Evolutionary conservation across 92 coral and sea anemone species (phyloP).

Genomic region (Phenganax subtilis): DNA sequence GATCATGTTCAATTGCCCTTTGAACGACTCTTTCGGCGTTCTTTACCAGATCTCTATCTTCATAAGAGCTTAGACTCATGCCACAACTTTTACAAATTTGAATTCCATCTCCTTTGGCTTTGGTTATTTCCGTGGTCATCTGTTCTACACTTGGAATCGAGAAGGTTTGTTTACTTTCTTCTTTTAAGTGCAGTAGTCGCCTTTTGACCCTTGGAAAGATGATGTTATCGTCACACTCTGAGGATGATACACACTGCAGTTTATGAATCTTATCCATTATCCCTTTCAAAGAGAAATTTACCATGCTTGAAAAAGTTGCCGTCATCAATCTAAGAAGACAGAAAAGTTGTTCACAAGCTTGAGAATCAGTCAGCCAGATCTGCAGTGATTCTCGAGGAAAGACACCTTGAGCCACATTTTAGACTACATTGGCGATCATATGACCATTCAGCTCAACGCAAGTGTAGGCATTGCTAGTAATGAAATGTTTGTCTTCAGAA

Average conservation of each 20-base stretch:
- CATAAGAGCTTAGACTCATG: slow-evolving; percentile 21
- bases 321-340: background rate
- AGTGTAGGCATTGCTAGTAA: slow-evolving; percentile 1
- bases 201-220: slow-evolving; percentile 15
- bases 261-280: background rate
- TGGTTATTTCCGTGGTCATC: slow-evolving; percentile 15
- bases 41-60: slow-evolving; percentile 31
- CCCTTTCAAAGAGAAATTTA: background rate
- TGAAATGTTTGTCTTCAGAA: background rate
- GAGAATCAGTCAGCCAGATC: slow-evolving; percentile 13
- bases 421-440: background rate
- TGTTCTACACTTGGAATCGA: slow-evolving; percentile 5
- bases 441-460: slow-evolving; percentile 10
- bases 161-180: slow-evolving; percentile 16
- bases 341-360: slow-evolving; percentile 17
- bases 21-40: slow-evolving; percentile 21
- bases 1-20: slow-evolving; percentile 21
- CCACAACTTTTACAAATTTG: slow-evolving; percentile 24
- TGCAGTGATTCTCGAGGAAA: background rate
- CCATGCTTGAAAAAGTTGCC: background rate
- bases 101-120: slow-evolving; percentile 13
- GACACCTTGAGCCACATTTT: background rate
- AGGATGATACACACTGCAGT: background rate
- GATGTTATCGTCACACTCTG: background rate
- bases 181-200: background rate